A percentile compares a stretch with the other conserved stretches of the same genome.
Evolutionary conservation across 2,888 invertebrate genomes (phyloP).

Genomic region (Lysandra bellargus): DNA sequence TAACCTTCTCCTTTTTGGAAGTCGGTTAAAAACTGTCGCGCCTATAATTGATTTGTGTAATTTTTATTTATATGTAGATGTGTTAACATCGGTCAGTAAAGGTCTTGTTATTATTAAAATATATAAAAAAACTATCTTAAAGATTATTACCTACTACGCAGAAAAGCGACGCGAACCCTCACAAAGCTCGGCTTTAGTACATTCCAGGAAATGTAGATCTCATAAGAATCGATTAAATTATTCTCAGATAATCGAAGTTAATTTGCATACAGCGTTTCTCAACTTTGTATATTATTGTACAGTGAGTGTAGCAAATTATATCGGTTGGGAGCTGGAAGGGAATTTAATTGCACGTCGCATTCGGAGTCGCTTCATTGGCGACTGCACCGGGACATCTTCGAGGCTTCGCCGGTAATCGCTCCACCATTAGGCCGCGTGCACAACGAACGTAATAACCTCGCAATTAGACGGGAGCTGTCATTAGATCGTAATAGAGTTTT

Average conservation of each 20-base stretch:
- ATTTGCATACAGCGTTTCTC: background rate
- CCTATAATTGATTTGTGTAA: too few species aligned
- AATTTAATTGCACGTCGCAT: slow-evolving; percentile 35
- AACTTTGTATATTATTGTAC: background rate
- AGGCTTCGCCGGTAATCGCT: slow-evolving; percentile 77
- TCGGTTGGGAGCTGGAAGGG: background rate
- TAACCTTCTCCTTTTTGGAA: too few species aligned
- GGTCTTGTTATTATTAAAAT: too few species aligned
- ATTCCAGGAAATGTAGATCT: background rate
- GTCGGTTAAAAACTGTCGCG: too few species aligned
- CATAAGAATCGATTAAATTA: background rate
- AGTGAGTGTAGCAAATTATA: background rate
- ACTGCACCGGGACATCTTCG: slow-evolving; percentile 79
- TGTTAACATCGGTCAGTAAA: too few species aligned
- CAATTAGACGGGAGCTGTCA: slow-evolving; percentile 78
- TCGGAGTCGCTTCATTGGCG: slow-evolving; percentile 53
- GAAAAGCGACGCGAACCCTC: too few species aligned
- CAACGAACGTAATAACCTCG: slow-evolving; percentile 78
- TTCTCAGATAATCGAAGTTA: slow-evolving; percentile 1
- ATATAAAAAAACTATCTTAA: too few species aligned
- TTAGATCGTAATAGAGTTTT: slow-evolving; percentile 80
- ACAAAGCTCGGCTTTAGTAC: too few species aligned
- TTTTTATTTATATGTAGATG: too few species aligned
- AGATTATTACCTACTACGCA: too few species aligned
- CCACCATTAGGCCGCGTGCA: slow-evolving; percentile 73